Percentiles rank a stretch among this genome's conserved stretches.
These are phyloP conservation scores for Lampropteryx suffumata DNA, from an alignment of 2,888 invertebrate genomes.

Conservation along the genomic window DNA sequence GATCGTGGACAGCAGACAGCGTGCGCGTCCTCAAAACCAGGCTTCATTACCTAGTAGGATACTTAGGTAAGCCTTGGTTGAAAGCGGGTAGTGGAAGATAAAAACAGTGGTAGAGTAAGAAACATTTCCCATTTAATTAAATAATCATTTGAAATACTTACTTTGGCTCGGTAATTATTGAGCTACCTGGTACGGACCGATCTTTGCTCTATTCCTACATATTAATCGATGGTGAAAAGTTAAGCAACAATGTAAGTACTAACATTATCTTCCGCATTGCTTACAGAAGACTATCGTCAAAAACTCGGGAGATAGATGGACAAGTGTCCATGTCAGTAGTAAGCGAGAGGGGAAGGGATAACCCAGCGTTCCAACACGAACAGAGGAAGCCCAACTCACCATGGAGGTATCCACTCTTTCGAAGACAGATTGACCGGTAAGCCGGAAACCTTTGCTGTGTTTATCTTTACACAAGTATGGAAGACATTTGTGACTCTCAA, in stretches of 20 bases:
- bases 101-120: too few relatives aligned
- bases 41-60: slow-evolving; percentile 83
- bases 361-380: slow-evolving; percentile 86
- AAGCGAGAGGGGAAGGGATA: slow-evolving; percentile 83
- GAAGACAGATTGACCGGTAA: slow-evolving; percentile 77
- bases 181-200: too few relatives aligned
- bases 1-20: slow-evolving; percentile 89
- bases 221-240: too few relatives aligned
- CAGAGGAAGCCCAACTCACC: slow-evolving; percentile 86
- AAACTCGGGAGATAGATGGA: slow-evolving; percentile 83
- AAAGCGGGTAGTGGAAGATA: not conserved
- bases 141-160: too few relatives aligned
- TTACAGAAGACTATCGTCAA: slow-evolving; percentile 86
- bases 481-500: too few relatives aligned
- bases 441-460: not conserved
- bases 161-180: too few relatives aligned
- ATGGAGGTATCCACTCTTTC: slow-evolving; percentile 87
- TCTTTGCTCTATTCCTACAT: too few relatives aligned
- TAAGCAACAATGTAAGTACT: too few relatives aligned
- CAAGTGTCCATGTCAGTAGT: slow-evolving; percentile 72
- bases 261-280: not conserved
- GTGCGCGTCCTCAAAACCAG: slow-evolving; percentile 70
- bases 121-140: too few relatives aligned
- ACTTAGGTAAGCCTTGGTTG: slow-evolving; percentile 78
- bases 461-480: too few relatives aligned